phyloP scores from a whole-genome alignment of 2,797 vertebrate genomes.

The Acridotheres tristis region DNA sequence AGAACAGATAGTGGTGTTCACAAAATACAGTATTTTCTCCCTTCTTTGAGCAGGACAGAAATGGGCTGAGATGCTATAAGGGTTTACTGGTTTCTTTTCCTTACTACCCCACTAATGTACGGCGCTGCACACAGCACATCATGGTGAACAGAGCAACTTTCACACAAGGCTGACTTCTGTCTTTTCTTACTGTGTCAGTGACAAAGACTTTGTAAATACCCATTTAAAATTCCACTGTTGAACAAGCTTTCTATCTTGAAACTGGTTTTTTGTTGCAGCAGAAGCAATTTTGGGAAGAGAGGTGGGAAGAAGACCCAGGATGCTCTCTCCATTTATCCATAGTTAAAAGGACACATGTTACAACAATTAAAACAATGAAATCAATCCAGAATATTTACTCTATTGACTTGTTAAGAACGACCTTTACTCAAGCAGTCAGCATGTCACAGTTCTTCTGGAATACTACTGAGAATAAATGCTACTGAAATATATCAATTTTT shows the following conservation, averaged over 20 bases:
- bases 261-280: not conserved
- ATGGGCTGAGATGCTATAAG: not conserved
- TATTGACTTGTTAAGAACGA: slow-evolving; percentile 1
- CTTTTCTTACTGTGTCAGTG: not conserved
- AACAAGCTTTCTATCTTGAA: not conserved
- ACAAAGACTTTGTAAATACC: not conserved
- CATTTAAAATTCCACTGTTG: not conserved
- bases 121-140: not conserved
- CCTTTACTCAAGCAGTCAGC: slow-evolving; percentile 13
- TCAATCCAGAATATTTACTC: slow-evolving; percentile 54
- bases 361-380: slow-evolving; percentile 46
- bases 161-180: not conserved
- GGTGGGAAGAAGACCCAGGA: not conserved
- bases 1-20: not conserved
- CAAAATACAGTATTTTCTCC: not conserved
- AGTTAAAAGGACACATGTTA: slow-evolving; percentile 8
- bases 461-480: not conserved
- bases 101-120: not conserved
- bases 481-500: not conserved
- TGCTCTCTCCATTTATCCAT: not conserved
- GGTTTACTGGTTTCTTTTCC: not conserved
- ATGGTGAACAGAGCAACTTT: not conserved
- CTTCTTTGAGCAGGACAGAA: not conserved
- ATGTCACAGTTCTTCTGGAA: not conserved
- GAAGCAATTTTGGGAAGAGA: not conserved